Evolutionary conservation across 2,113 vertebrate genomes (phyloP), one percentile per base, ranked within the genome.

Genomic region (Misgurnus anguillicaudatus): DNA sequence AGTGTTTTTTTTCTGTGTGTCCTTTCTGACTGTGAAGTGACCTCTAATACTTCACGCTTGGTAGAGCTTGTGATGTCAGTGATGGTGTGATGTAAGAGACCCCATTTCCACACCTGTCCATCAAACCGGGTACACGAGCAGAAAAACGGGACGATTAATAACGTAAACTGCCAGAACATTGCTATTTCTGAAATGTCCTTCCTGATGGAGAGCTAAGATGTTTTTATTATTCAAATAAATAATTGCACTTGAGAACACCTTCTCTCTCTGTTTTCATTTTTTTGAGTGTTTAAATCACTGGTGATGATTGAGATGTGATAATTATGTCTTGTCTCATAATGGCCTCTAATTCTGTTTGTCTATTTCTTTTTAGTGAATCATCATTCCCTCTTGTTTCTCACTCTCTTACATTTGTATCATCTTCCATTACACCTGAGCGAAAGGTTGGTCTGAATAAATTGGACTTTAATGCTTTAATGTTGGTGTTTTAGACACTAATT

Each of bases 131-230:
- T 74, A 41, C 58, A 5, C 19, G 58, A 62, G 58, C 41, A 1
- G 2, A 13, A 57, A 41, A 58, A 47, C 47, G 19, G 16, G 47
- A 74, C 17, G 58, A 39, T 65, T 62, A 64, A 73, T 70, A 67
- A 11, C 7, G 7, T 68, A 36, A 19, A 60, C 61, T 55, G 78
- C 51, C 51, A 31, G 47, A 51, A 65, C 41, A 69, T 61, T 70
- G 68, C 77, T 79, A 64, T 79, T 79, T 74, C 48, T 80, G 62
- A 64, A 66, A 65, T 9, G 70, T 65, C 70, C 78, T 80, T 39
- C 78, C 10, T 24, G 78, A 62, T 14, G 62, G 69, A 39, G 11
- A 14, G 31, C 71, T n/a, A 5, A 61, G 41, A 21, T 13, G 7
- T 58, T 73, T 58, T 16, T 11, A 60, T 19, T 9, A 4, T 4